Evolutionary conservation across 2,888 invertebrate species (phyloP).

Genomic region (Congeria kusceri): DNA sequence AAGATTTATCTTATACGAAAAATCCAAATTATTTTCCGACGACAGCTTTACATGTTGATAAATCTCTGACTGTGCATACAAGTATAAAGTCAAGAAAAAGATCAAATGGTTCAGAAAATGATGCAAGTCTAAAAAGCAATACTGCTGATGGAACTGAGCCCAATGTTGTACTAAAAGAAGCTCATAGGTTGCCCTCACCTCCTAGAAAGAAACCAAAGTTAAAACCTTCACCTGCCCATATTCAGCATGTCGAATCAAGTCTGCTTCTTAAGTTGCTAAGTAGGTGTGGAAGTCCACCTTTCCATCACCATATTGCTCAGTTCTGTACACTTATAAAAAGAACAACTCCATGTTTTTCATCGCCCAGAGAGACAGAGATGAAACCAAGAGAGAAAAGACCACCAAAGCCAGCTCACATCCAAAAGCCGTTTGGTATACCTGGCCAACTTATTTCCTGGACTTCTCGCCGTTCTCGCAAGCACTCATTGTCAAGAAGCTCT

Average conservation of each 20-base stretch:
- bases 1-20: no score
- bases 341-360: conserved; percentile 20
- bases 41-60: no score
- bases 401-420: conserved; percentile 60
- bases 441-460: conserved; percentile 59
- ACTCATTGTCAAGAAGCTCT: no score
- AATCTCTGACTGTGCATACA: no score
- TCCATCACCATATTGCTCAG: conserved; percentile 31
- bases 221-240: conserved; percentile 55
- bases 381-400: conserved; percentile 32
- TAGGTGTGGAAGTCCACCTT: conserved; percentile 25
- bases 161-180: conserved; percentile 7
- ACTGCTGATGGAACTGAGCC: not conserved
- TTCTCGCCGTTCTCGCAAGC: not conserved
- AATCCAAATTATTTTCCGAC: no score
- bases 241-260: conserved; percentile 29
- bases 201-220: conserved; percentile 34
- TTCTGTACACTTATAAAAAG: conserved; percentile 44
- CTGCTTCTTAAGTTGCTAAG: conserved; percentile 41
- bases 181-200: conserved; percentile 27
- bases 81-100: no score
- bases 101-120: not conserved
- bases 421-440: conserved; percentile 69
- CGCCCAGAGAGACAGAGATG: conserved; percentile 9
- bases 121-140: not conserved